A percentile compares a stretch with the other conserved stretches of the same genome.
Evolutionary conservation across 2,797 vertebrate species (phyloP).

Genomic region (Amazona ochrocephala): DNA sequence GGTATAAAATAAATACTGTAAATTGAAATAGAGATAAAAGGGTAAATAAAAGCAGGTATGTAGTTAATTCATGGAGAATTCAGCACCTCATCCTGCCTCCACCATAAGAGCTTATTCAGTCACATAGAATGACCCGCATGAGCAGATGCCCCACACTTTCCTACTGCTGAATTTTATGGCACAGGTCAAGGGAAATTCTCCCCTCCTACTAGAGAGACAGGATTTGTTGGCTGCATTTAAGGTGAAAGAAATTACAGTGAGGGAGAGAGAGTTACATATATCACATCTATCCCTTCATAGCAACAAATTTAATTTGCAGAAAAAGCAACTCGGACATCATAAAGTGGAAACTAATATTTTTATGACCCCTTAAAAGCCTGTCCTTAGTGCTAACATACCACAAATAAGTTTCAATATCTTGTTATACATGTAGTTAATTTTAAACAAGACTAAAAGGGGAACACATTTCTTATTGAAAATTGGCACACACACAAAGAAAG

Average conservation of each 20-base stretch:
- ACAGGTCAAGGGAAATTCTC: background rate
- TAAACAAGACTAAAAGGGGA: conserved; percentile 51
- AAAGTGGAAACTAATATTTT: conserved; percentile 65
- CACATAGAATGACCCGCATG: too few relatives aligned
- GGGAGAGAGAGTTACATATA: background rate
- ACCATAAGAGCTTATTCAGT: too few relatives aligned
- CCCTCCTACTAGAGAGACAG: background rate
- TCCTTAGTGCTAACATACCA: conserved; percentile 46
- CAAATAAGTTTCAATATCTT: conserved; percentile 55
- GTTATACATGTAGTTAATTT: conserved; percentile 49
- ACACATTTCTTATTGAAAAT: conserved; percentile 34
- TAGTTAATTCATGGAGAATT: background rate
- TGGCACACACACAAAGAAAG: background rate
- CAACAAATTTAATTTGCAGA: conserved; percentile 26
- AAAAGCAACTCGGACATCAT: conserved; percentile 1
- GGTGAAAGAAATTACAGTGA: background rate
- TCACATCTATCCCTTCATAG: background rate
- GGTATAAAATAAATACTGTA: background rate
- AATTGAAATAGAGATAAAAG: background rate
- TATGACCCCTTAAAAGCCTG: conserved; percentile 63
- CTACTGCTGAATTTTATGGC: background rate
- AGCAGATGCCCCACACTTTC: background rate
- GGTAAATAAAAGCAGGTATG: background rate
- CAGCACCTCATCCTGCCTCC: background rate
- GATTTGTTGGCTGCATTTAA: background rate